A percentile compares a stretch with the other conserved stretches of the same genome.
Evolutionary conservation across 1,140 invertebrate species (phyloP).

Genomic region (Temnothorax nylanderi): DNA sequence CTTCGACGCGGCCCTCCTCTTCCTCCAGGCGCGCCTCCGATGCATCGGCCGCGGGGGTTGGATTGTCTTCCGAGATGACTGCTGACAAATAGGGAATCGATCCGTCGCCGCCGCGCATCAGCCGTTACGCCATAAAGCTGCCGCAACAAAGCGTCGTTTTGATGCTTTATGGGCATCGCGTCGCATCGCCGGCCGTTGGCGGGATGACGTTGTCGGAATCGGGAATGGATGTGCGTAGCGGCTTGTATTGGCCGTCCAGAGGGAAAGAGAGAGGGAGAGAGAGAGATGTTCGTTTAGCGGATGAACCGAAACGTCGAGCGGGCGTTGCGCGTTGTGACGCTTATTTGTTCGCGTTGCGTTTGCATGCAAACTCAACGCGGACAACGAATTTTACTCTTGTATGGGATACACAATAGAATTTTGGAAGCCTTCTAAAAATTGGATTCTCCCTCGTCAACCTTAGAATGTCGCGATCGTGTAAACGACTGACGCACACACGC

Average conservation of each 20-base stretch:
- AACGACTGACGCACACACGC: neutral
- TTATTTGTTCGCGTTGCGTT: slow-evolving; percentile 35
- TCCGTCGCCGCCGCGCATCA: slow-evolving; percentile 27
- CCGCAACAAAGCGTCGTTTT: slow-evolving; percentile 58
- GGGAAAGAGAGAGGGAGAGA: slow-evolving; percentile 16
- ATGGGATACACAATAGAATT: slow-evolving; percentile 29
- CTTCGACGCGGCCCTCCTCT: slow-evolving; percentile 18
- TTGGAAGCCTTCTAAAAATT: slow-evolving; percentile 33
- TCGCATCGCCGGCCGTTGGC: neutral
- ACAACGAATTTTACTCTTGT: slow-evolving; percentile 29
- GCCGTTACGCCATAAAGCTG: slow-evolving; percentile 49
- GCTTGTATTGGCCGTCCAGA: slow-evolving; percentile 20
- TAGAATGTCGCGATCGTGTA: neutral
- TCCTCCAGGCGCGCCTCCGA: neutral
- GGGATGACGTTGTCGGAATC: slow-evolving; percentile 43
- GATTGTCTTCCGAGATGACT: slow-evolving; percentile 58
- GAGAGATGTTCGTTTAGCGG: slow-evolving; percentile 43
- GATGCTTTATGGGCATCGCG: slow-evolving; percentile 58
- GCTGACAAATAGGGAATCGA: slow-evolving; percentile 60
- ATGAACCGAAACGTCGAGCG: slow-evolving; percentile 12
- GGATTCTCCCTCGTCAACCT: neutral
- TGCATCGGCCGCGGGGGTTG: slow-evolving; percentile 17
- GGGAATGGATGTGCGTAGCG: neutral
- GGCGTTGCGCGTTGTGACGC: slow-evolving; percentile 1
- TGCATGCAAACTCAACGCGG: slow-evolving; percentile 26